phyloP scores from a whole-genome alignment of 2,797 vertebrate species.

The Falco novaeseelandiae region DNA sequence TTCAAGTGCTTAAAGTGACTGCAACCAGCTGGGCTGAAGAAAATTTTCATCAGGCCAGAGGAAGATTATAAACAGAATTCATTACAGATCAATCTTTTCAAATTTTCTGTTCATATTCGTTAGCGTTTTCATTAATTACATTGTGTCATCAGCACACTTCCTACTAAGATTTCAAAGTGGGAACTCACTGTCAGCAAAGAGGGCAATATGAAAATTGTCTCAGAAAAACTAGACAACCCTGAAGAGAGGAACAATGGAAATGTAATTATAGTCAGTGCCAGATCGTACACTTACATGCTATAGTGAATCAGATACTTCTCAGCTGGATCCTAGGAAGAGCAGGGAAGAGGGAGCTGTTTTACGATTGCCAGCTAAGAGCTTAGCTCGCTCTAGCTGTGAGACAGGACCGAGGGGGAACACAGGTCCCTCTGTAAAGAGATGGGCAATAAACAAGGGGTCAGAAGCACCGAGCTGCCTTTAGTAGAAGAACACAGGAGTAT shows the following conservation, averaged over 20 bases:
- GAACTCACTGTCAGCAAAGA: neutral
- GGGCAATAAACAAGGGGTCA: neutral
- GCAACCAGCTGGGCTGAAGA: slow-evolving; percentile 19
- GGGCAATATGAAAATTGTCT: neutral
- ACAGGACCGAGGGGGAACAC: neutral
- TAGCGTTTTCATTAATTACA: neutral
- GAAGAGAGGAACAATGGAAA: neutral
- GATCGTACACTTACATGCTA: neutral
- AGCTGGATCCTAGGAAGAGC: neutral
- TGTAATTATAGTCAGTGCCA: neutral
- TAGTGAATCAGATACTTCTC: neutral
- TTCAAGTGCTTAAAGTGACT: slow-evolving; percentile 26
- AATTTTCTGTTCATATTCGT: slow-evolving; percentile 2
- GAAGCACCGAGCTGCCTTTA: neutral
- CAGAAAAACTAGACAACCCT: neutral
- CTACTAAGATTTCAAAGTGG: neutral
- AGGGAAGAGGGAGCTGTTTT: neutral
- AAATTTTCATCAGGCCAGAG: slow-evolving; percentile 19
- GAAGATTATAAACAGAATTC: neutral
- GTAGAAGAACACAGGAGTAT: neutral
- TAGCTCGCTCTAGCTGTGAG: neutral
- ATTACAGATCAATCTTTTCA: neutral
- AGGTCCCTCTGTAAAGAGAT: neutral
- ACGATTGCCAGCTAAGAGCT: neutral
- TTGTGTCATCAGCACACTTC: neutral